Evolutionary conservation across 2,888 invertebrate species (phyloP).

Genomic region (Mythimna ferrago): DNA sequence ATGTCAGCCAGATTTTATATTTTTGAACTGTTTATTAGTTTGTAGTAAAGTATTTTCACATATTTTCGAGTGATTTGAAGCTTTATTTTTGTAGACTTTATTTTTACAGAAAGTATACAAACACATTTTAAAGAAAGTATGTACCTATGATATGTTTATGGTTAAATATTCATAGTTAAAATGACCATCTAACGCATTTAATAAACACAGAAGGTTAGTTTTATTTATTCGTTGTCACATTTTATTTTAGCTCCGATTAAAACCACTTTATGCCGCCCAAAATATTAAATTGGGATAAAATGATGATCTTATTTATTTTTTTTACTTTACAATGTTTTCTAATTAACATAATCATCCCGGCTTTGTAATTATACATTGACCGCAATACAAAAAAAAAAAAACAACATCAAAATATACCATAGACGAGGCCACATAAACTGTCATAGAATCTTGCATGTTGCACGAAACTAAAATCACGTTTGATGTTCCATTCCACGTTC

Average conservation of each 20-base stretch:
- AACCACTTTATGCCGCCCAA: too few species aligned
- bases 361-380: too few species aligned
- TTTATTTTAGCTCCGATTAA: too few species aligned
- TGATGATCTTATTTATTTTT: too few species aligned
- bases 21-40: conserved; percentile 34
- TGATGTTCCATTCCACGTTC: conserved; percentile 30
- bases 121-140: too few species aligned
- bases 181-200: too few species aligned
- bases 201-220: too few species aligned
- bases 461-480: conserved; percentile 45
- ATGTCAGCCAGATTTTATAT: conserved; percentile 48
- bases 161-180: too few species aligned
- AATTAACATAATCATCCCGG: not conserved
- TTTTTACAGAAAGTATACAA: too few species aligned
- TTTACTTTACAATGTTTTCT: not conserved
- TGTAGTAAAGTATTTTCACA: conserved; percentile 7
- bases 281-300: too few species aligned
- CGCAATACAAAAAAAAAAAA: not conserved
- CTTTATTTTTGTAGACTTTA: not conserved
- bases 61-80: not conserved
- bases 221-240: too few species aligned
- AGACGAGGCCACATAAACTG: conserved; percentile 32
- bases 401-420: conserved; percentile 11
- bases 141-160: too few species aligned
- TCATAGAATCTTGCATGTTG: conserved; percentile 53